Conservation (phyloP, 2,888 invertebrate species). For the Anticlea derivata region DNA sequence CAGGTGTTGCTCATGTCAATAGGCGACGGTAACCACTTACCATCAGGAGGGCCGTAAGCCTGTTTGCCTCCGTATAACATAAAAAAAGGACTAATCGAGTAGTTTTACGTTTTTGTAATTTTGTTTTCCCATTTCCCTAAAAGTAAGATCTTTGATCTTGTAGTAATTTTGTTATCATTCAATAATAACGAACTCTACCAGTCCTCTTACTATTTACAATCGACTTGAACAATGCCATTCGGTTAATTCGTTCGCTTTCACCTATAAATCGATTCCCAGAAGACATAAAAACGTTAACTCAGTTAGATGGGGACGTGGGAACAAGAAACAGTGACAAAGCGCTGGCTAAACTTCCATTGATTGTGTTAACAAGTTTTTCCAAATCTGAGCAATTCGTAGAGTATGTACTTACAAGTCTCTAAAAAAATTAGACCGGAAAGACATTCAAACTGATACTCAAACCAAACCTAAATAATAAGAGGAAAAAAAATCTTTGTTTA, state of each 20-base stretch:
- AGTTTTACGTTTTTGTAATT: too few species aligned
- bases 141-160: not conserved
- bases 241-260: conserved; percentile 47
- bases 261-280: conserved; percentile 57
- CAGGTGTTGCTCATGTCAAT: too few species aligned
- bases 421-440: not conserved
- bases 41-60: too few species aligned
- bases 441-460: too few species aligned
- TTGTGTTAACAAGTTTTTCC: conserved; percentile 42
- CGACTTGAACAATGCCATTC: conserved; percentile 22
- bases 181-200: conserved; percentile 3
- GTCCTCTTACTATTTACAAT: conserved; percentile 21
- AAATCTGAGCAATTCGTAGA: conserved; percentile 30
- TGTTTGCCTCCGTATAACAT: too few species aligned
- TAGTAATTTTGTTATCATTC: not conserved
- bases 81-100: too few species aligned
- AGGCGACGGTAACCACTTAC: too few species aligned
- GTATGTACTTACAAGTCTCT: conserved; percentile 16
- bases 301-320: conserved; percentile 61
- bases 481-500: too few species aligned
- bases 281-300: conserved; percentile 60
- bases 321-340: conserved; percentile 41
- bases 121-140: too few species aligned
- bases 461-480: too few species aligned
- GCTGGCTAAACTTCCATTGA: conserved; percentile 39